Evolutionary conservation across 2,797 vertebrate genomes (phyloP), one percentile per base, ranked within the genome.

Genomic region (Crocodylus rhombifer): DNA sequence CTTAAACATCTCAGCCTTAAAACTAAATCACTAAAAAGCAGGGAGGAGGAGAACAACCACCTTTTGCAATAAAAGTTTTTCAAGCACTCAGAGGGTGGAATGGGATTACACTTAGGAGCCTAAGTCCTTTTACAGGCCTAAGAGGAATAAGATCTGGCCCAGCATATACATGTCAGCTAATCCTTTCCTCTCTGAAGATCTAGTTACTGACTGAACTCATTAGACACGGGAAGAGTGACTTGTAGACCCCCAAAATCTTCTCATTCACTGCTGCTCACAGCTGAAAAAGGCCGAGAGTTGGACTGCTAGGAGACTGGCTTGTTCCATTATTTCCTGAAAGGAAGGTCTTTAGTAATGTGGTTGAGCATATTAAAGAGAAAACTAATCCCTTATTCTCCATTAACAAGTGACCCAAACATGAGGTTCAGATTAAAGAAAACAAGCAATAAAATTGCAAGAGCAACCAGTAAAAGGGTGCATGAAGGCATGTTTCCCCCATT

Each of bases 391-490:
- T 18, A 6, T 13, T 82, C 3, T 0, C 23, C 33, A 23, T 84
- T 61, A 86, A 25, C 64, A 58, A 33, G 20, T 63, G 6, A 20
- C 9, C 4, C 89, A 60, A 80, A 87, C 30, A 30, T 74, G 64
- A 95, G 67, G 73, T 60, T 88, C 51, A 90, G 58, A 56, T 91
- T 88, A 88, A 94, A 95, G 58, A 92, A 90, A 55, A n/a, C 69
- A 5, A 10, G 17, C 33, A 84, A 77, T 74, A 58, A 62, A 92
- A 78, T 78, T 33, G 42, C 62, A 81, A 77, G 76, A 82, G 86
- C 85, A 63, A 13, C 73, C 82, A 85, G 84, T 82, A 83, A 79
- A 55, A 93, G 77, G 2, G 83, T 85, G 25, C 4, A 15, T 1
- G 1, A 30, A 84, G 60, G 85, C 87, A 82, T 4, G 1, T 30